These are phyloP conservation scores for Actinernus sp. DNA, from an alignment of 92 coral and sea anemone genomes.

Conservation along the genomic window DNA sequence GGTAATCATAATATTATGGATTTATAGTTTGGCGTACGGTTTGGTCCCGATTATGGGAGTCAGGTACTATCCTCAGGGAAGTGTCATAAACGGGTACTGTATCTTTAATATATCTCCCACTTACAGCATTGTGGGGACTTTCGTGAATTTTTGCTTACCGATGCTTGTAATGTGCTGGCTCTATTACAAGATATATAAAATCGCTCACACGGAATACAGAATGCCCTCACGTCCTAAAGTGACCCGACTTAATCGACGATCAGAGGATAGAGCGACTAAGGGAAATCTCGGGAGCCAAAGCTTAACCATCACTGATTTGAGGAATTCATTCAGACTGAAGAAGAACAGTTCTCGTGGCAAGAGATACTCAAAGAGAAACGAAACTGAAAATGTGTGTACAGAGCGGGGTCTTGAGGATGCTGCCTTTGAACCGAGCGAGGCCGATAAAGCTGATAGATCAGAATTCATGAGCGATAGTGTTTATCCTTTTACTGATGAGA, in stretches of 20 bases:
- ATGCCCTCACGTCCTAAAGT: constrained; percentile 15
- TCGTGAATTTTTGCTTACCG: constrained; percentile 30
- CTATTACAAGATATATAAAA: constrained; percentile 28
- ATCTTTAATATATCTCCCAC: constrained; percentile 4
- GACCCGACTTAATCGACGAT: neutral
- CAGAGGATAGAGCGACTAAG: too few species aligned
- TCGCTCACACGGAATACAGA: constrained; percentile 27
- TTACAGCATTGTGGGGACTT: constrained; percentile 10
- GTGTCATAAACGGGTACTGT: neutral
- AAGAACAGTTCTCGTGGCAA: neutral
- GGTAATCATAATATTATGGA: constrained; percentile 54
- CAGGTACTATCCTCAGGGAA: constrained; percentile 12
- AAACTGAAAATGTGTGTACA: neutral
- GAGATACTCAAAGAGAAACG: neutral
- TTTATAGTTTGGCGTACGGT: constrained; percentile 58
- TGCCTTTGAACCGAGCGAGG: neutral
- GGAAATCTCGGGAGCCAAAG: too few species aligned
- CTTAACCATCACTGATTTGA: too few species aligned
- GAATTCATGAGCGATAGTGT: neutral
- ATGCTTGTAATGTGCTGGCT: constrained; percentile 38
- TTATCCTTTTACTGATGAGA: too few species aligned
- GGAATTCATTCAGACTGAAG: too few species aligned
- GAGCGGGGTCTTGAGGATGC: constrained; percentile 1
- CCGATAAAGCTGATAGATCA: neutral
- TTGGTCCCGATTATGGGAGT: constrained; percentile 77